Percentiles rank a stretch among this genome's conserved stretches.
phyloP scores from a whole-genome alignment of 2,888 invertebrate species.

The Tyria jacobaeae region DNA sequence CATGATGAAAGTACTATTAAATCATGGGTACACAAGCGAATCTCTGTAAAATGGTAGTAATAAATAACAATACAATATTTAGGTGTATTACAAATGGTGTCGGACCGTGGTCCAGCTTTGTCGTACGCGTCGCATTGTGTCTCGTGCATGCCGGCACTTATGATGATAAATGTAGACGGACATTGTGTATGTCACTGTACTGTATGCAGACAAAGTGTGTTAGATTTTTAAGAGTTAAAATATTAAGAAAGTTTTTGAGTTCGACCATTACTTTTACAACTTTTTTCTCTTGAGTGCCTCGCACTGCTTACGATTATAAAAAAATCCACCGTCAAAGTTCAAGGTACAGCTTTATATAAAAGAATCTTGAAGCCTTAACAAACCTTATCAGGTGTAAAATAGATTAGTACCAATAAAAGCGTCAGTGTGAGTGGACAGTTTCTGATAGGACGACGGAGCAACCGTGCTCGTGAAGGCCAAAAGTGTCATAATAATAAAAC shows the following conservation, averaged over 20 bases:
- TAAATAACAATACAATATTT: conserved; percentile 58
- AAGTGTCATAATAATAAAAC: no score
- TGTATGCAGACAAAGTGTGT: conserved; percentile 52
- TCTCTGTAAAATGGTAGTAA: conserved; percentile 52
- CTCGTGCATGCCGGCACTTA: conserved; percentile 69
- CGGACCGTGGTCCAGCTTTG: conserved; percentile 32
- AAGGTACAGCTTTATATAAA: no score
- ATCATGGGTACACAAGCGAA: conserved; percentile 53
- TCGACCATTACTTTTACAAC: no score
- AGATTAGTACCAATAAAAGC: no score
- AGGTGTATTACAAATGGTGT: conserved; percentile 57
- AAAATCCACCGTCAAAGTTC: no score
- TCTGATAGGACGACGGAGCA: no score
- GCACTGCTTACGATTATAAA: no score
- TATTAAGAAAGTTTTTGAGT: not conserved
- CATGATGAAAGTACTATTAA: conserved; percentile 56
- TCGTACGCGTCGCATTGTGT: conserved; percentile 54
- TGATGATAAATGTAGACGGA: conserved; percentile 81
- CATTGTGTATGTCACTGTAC: conserved; percentile 57
- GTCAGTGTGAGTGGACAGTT: no score
- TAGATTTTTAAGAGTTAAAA: conserved; percentile 8
- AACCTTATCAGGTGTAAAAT: no score
- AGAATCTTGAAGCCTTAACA: no score
- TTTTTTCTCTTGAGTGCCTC: no score
- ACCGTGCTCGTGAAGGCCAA: no score